Percentiles rank a stretch among this genome's conserved stretches.
Conservation (phyloP, 2,888 invertebrate genomes). For the Galerucella pusilla region DNA sequence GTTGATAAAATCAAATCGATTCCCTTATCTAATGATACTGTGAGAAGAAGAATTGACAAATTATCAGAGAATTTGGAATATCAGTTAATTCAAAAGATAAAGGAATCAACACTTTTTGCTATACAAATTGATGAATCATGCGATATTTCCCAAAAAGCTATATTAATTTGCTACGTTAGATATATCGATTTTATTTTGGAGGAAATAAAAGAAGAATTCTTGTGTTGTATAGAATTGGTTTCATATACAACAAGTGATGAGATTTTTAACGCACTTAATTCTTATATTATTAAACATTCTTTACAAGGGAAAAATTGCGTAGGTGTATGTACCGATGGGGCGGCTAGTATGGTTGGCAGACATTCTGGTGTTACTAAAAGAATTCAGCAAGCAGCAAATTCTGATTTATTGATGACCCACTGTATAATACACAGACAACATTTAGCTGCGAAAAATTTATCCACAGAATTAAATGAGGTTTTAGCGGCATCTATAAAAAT, state of each 20-base stretch:
- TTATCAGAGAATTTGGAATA: conserved; percentile 4
- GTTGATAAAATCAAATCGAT: background rate
- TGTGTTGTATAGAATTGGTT: background rate
- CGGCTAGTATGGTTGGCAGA: background rate
- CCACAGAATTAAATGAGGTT: background rate
- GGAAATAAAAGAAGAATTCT: background rate
- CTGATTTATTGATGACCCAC: background rate
- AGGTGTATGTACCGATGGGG: background rate
- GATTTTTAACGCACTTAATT: background rate
- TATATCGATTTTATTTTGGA: background rate
- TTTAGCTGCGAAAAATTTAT: conserved; percentile 8
- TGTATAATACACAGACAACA: background rate
- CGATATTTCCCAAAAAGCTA: background rate
- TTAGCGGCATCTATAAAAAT: background rate
- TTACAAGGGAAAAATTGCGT: conserved; percentile 1
- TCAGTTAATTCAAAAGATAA: background rate
- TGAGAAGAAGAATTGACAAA: background rate
- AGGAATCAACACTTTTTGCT: background rate
- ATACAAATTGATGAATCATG: background rate
- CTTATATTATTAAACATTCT: background rate
- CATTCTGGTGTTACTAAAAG: conserved; percentile 7
- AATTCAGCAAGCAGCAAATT: background rate
- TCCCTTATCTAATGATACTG: background rate
- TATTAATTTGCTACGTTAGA: background rate
- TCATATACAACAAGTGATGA: background rate